Percentiles rank a stretch among this genome's conserved stretches.
Evolutionary conservation across 2,113 vertebrate species (phyloP).

Genomic region (Silurus meridionalis): DNA sequence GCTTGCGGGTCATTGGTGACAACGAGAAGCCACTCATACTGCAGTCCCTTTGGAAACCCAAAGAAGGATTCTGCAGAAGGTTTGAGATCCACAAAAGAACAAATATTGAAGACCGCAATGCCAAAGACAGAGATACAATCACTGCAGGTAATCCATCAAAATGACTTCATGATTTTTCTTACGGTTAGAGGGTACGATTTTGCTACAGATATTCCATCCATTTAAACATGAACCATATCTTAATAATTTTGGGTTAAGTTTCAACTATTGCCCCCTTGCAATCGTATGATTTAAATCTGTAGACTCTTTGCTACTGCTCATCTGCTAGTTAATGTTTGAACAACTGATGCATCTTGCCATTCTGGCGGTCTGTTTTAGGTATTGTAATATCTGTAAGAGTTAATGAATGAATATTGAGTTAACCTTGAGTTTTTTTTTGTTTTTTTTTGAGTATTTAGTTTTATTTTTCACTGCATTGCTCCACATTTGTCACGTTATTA

Average conservation of each 20-base stretch:
- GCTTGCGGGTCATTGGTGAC: conserved; percentile 72
- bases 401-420: neutral
- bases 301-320: neutral
- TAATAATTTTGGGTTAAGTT: neutral
- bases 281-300: neutral
- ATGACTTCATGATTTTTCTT: neutral
- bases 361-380: neutral
- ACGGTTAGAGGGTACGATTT: neutral
- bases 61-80: conserved; percentile 75
- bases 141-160: conserved; percentile 70
- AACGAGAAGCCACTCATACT: conserved; percentile 74
- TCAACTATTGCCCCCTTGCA: neutral
- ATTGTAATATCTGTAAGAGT: neutral
- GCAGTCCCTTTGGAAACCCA: conserved; percentile 80
- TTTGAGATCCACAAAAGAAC: conserved; percentile 74
- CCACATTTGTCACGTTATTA: neutral
- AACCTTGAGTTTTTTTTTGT: too few relatives aligned
- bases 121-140: conserved; percentile 66
- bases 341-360: neutral
- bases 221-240: neutral
- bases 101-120: conserved; percentile 62
- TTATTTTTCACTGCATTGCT: neutral
- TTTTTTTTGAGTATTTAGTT: neutral
- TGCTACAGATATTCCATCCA: too few relatives aligned
- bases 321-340: neutral